Base-by-base conservation (phyloP, 2,113 vertebrate species). In the Triplophysa tibetana region DNA sequence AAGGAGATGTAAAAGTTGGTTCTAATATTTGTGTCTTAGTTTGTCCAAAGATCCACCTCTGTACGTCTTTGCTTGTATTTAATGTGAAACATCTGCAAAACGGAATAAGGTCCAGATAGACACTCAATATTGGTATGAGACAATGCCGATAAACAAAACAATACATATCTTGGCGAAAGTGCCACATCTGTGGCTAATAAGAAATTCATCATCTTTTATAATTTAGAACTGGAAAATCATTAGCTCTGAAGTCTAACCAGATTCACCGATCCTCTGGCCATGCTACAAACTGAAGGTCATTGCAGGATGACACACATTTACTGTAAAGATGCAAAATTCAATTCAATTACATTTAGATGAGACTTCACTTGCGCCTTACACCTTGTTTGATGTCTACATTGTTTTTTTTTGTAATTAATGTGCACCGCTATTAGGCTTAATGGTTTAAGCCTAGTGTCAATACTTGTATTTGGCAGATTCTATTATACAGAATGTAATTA, bases 21-120 rank as follows among this genome's bases (percentile, higher is more conserved):
- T 56, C 13, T 70, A 38, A 41, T 41, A 24, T 43, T 17, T 61
- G 43, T 73, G 13, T 41, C 23, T 82, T 43, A 65, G 3, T 82
- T 14, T 63, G 24, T 65, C 58, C 75, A 70, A 65, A 79, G 56
- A 54, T 62, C 13, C 60, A 14, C 43, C 9, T 61, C 58, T 45
- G 33, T 41, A 29, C 50, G 61, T 14, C 19, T 54, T 29, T 26
- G 67, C 16, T 52, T 50, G 45, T 29, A 73, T 78, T 72, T 14
- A 29, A 61, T 21, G 65, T 41, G 63, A 48, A 75, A 65, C 33
- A 41, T 90, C 84, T 91, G 89, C 91, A 92, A 92, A 93, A 92
- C 89, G 91, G 91, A 93, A 93, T 89, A 83, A 88, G 66, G 2
- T 75, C 58, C 56, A 75, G 62, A 16, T 74, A 41, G 38, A 83